Evolutionary conservation across 2,888 invertebrate genomes (phyloP).

Genomic region (Lasioglossum calceatum): DNA sequence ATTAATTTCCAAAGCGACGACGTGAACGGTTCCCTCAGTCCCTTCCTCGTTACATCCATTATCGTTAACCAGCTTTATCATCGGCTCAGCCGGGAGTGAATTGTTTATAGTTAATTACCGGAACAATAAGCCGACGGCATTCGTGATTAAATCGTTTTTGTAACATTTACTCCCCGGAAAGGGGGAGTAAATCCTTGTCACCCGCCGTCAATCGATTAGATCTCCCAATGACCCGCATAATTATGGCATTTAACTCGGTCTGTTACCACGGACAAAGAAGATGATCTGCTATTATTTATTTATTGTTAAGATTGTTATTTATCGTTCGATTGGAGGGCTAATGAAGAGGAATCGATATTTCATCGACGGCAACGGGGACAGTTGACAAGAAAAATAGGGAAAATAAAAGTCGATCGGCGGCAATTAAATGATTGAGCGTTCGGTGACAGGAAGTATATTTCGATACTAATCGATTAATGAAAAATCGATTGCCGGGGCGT

Average conservation of each 20-base stretch:
- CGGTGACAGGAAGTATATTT: slow-evolving; percentile 13
- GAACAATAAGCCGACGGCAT: background rate
- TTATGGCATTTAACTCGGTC: background rate
- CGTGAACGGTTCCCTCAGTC: background rate
- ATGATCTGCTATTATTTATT: background rate
- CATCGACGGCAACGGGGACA: background rate
- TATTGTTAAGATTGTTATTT: background rate
- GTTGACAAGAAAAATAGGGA: slow-evolving; percentile 11
- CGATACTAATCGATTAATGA: slow-evolving; percentile 45
- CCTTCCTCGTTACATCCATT: background rate
- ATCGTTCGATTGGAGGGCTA: background rate
- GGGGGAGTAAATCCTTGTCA: no score
- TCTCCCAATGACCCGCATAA: background rate
- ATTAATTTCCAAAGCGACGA: background rate
- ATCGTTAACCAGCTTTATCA: background rate
- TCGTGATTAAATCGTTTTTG: background rate
- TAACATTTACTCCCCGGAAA: background rate
- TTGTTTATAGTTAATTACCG: background rate
- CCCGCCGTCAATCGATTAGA: background rate
- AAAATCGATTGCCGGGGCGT: slow-evolving; percentile 34
- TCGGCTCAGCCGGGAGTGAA: background rate
- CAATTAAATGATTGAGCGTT: slow-evolving; percentile 31
- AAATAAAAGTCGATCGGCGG: background rate
- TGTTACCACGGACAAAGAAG: background rate
- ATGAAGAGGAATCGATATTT: background rate